Evolutionary conservation across 1,140 invertebrate genomes (phyloP), one percentile per base, ranked within the genome.

Genomic region (Pomacea maculata): DNA sequence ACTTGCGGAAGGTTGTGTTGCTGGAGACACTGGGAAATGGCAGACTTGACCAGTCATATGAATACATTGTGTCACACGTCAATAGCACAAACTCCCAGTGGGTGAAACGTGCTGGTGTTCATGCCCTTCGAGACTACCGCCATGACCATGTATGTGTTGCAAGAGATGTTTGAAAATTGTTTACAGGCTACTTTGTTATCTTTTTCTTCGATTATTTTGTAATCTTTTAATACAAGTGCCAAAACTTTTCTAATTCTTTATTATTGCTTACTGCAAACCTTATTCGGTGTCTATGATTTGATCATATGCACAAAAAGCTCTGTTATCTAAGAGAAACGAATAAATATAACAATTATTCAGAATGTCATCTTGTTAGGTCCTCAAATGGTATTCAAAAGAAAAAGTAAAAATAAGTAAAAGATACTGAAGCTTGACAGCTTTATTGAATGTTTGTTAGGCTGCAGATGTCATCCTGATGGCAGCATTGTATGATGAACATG

Each of bases 31-130:
- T 86, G 4, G 85, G 85, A 21, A 86, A 86, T 71, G 83, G 82
- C 12, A 65, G 73, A 21, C 55, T 80, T 9, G 71, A 80, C 19
- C 75, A 75, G n/a, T 86, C 85, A 45, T 86, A 80, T 54, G 81
- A 84, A n/a, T 79, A 83, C 78, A 86, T 86, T 54, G 79, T 83
- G 72, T 86, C 85, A 29, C 82, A 86, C 57, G 82, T 86, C n/a
- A 86, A 86, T 63, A 64, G 61, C 25, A 82, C 83, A 57, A 84
- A 84, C 68, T 86, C 83, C 21, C 79, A 80, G 45, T 86, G 85
- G 85, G 80, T 86, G 34, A 84, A 84, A 79, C 61, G 83, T 19
- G 80, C 85, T 25, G 85, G 83, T 64, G 64, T 86, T 11, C 80
- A 83, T 75, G 81, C 85, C 1, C 68, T 86, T 19, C 79, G 85